phyloP scores from a whole-genome alignment of 2,888 invertebrate genomes.

The Heliconius charithonia region DNA sequence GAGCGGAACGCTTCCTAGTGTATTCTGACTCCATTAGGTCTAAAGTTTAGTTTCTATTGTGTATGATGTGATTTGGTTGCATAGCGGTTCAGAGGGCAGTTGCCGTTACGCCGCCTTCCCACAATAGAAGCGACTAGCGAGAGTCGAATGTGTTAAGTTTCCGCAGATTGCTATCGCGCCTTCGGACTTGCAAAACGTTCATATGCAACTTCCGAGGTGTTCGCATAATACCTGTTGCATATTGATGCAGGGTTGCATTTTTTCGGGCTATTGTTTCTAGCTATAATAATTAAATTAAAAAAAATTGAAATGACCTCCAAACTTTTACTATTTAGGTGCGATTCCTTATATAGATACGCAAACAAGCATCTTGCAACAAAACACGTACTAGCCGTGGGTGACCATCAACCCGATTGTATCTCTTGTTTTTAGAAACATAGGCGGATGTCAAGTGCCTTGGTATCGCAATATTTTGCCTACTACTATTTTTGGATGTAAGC shows the following conservation, averaged over 20 bases:
- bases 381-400: constrained; percentile 74
- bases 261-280: constrained; percentile 40
- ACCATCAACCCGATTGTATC: constrained; percentile 59
- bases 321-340: constrained; percentile 59
- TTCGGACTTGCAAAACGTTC: constrained; percentile 60
- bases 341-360: constrained; percentile 65
- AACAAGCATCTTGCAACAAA: constrained; percentile 66
- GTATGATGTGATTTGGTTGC: constrained; percentile 59
- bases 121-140: constrained; percentile 80
- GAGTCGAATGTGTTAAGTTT: constrained; percentile 66
- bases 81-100: constrained; percentile 74
- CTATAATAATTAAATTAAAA: constrained; percentile 54
- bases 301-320: constrained; percentile 54
- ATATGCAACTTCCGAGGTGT: constrained; percentile 64
- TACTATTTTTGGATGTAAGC: constrained; percentile 34
- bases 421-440: constrained; percentile 63
- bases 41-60: constrained; percentile 59
- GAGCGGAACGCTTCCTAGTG: constrained; percentile 80
- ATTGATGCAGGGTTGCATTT: background rate
- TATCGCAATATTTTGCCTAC: constrained; percentile 52
- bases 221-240: constrained; percentile 35
- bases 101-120: constrained; percentile 64
- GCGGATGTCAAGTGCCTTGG: constrained; percentile 66
- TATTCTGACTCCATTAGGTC: constrained; percentile 62
- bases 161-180: constrained; percentile 71